Percentiles rank a stretch among this genome's conserved stretches.
Evolutionary conservation across 2,888 invertebrate genomes (phyloP).

Genomic region (Andrena bucephala): DNA sequence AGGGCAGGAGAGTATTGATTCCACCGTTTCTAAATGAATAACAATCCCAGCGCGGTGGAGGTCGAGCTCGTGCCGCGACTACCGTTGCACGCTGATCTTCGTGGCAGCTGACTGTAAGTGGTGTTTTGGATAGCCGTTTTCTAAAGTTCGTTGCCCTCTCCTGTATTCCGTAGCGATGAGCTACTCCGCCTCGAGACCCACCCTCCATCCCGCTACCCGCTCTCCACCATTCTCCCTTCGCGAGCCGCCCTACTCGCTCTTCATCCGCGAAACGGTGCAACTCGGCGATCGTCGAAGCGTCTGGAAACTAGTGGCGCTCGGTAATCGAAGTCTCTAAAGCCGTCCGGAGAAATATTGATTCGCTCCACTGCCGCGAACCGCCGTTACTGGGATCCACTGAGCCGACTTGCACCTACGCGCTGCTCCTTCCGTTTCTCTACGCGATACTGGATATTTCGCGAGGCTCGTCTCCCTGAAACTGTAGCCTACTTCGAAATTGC

Average conservation of each 20-base stretch:
- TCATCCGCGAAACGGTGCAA: slow-evolving; percentile 46
- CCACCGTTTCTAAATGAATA: slow-evolving; percentile 79
- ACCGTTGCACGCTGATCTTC: slow-evolving; percentile 76
- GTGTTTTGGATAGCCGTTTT: slow-evolving; percentile 30
- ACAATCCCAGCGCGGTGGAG: slow-evolving; percentile 81
- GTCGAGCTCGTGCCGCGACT: slow-evolving; percentile 81
- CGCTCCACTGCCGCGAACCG: slow-evolving; percentile 50
- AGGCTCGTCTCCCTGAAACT: background rate
- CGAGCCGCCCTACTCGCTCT: slow-evolving; percentile 14
- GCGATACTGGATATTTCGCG: too few species aligned
- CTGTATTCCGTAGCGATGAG: slow-evolving; percentile 29
- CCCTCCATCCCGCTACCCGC: background rate
- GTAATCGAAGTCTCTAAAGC: slow-evolving; percentile 58
- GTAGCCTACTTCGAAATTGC: background rate
- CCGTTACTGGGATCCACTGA: slow-evolving; percentile 31
- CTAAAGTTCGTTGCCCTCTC: slow-evolving; percentile 55
- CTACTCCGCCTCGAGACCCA: background rate
- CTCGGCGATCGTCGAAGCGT: slow-evolving; percentile 48
- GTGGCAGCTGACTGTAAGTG: slow-evolving; percentile 83
- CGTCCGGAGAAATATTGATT: slow-evolving; percentile 61
- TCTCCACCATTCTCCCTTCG: slow-evolving; percentile 10
- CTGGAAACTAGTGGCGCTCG: slow-evolving; percentile 45
- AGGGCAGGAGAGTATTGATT: slow-evolving; percentile 67
- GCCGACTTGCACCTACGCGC: slow-evolving; percentile 34
- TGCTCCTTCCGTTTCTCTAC: too few species aligned